Conservation (phyloP, 2,797 vertebrate species). For the Chrosomus eos region DNA sequence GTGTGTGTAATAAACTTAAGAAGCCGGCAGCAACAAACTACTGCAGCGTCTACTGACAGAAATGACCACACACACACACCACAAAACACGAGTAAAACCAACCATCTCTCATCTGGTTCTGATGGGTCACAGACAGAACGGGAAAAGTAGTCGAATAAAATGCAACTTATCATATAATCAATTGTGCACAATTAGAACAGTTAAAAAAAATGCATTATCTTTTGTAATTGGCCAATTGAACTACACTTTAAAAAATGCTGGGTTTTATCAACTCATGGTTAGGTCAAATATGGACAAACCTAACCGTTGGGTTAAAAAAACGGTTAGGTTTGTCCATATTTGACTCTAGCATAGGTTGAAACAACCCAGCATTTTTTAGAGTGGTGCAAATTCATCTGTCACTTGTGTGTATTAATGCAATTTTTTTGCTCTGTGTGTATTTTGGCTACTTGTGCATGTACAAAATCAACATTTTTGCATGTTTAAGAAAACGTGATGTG, state of each 20-base stretch:
- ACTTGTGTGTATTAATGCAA: not conserved
- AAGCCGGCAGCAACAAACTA: slow-evolving; percentile 28
- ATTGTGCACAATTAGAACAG: not conserved
- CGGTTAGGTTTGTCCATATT: not conserved
- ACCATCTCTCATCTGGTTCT: not conserved
- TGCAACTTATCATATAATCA: not conserved
- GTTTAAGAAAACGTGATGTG: not conserved
- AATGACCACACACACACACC: not conserved
- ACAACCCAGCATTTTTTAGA: not conserved
- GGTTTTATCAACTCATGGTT: not conserved
- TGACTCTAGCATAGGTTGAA: not conserved
- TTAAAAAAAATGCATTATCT: not conserved
- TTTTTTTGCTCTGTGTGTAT: not conserved
- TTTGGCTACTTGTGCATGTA: not conserved
- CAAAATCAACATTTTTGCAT: not conserved
- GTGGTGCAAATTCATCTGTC: not conserved
- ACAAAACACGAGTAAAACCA: not conserved
- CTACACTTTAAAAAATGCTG: not conserved
- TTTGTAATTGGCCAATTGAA: not conserved
- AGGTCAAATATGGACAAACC: not conserved
- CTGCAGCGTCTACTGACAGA: slow-evolving; percentile 31
- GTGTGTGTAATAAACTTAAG: slow-evolving; percentile 53
- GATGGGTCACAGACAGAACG: not conserved
- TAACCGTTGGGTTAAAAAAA: too few species aligned
- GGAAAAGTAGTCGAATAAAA: not conserved